Evolutionary conservation across 2,888 invertebrate genomes (phyloP), one percentile per base, ranked within the genome.

Genomic region (Cheilosia pagana): DNA sequence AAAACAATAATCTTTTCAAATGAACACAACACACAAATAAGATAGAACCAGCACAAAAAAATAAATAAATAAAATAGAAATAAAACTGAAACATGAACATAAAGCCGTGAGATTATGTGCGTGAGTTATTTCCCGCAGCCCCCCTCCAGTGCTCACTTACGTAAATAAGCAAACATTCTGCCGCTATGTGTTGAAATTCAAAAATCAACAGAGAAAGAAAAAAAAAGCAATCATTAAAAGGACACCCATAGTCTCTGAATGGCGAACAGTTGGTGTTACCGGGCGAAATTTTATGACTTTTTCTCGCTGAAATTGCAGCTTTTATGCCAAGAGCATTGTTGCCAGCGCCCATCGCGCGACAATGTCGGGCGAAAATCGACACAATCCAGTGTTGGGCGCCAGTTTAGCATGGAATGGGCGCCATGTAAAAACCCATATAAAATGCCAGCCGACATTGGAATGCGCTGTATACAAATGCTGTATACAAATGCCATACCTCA

Each of bases 241-340:
- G 52, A 68, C 62, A 55, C 72, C 25, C 57, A n/a, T n/a, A 78
- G 65, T 57, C 62, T 43, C 67, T 28, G 63, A 82, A 77, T 72
- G 45, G 77, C n/a, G 67, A 77, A 83, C 72, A 77, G 50, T 77
- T 77, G 82, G 72, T 78, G 77, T 83, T 83, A 78, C 82, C 72
- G 74, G 45, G 83, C 63, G 68, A 59, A 50, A 14, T 83, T 83
- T 79, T 83, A 83, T 83, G 78, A 74, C 63, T 83, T 78, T 50
- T 79, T 83, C 63, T 43, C 60, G 83, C 78, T 79, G 83, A 74
- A 74, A 79, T 72, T 82, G 77, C 77, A 50, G 62, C 68, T 82
- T 82, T 74, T 52, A 82, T 72, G 62, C 77, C 67, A 72, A 62
- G 43, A 55, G 50, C 43, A 60, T 67, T 71, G 76, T 65, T 53